Conservation (phyloP, 2,797 vertebrate species). For the Prionace glauca region DNA sequence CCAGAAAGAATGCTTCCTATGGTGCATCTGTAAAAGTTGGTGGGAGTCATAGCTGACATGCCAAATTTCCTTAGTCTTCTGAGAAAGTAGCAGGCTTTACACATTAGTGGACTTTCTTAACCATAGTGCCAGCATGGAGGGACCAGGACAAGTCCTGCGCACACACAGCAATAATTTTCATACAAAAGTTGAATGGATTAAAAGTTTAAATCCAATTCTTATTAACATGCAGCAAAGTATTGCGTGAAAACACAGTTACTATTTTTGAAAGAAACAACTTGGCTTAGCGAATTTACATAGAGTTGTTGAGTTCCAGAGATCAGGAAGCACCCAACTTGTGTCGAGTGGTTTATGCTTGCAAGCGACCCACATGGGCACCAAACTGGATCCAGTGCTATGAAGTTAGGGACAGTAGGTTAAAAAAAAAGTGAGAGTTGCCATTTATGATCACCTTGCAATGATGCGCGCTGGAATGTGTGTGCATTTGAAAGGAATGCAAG, state of each 20-base stretch:
- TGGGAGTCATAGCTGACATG: too few species aligned
- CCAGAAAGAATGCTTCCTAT: too few species aligned
- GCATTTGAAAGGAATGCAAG: too few species aligned
- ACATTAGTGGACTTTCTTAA: too few species aligned
- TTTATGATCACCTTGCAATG: too few species aligned
- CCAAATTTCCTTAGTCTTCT: too few species aligned
- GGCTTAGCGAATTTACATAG: neutral
- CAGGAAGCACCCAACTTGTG: neutral
- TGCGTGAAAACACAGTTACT: neutral
- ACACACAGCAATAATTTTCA: too few species aligned
- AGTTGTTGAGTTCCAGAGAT: neutral
- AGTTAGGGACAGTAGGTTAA: neutral
- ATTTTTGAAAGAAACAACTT: neutral
- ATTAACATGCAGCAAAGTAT: neutral
- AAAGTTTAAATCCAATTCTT: neutral
- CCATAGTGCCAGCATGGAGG: too few species aligned
- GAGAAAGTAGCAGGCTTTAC: too few species aligned
- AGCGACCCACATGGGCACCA: neutral
- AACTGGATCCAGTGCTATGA: neutral
- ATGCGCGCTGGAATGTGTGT: too few species aligned
- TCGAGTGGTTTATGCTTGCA: neutral
- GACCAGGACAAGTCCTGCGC: too few species aligned
- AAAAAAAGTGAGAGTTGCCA: neutral
- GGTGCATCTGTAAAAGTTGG: too few species aligned
- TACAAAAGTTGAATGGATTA: neutral